Percentiles rank a stretch among this genome's conserved stretches.
These are phyloP conservation scores for Drosophila kanekoi DNA, from an alignment of 2,888 invertebrate genomes.

Conservation along the genomic window DNA sequence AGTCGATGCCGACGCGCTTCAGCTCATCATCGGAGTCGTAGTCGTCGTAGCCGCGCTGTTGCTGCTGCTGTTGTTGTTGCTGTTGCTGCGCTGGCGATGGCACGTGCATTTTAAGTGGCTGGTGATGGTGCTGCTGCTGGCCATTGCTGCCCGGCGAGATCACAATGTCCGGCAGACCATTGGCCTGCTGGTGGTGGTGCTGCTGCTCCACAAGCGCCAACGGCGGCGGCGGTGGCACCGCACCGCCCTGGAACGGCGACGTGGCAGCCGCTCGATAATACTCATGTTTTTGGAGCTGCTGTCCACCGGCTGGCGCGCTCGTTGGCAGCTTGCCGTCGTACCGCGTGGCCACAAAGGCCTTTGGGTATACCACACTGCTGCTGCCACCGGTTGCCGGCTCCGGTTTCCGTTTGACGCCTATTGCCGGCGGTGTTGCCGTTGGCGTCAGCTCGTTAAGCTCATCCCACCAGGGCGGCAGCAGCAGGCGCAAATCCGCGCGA, in stretches of 20 bases:
- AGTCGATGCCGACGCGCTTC: conserved; percentile 92
- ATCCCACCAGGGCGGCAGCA: conserved; percentile 98
- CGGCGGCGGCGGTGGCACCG: conserved; percentile 55
- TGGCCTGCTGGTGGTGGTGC: conserved; percentile 50
- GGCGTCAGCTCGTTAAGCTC: conserved; percentile 91
- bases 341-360: conserved; percentile 78
- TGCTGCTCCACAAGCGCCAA: conserved; percentile 51
- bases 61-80: conserved; percentile 84
- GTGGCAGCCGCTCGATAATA: conserved; percentile 87
- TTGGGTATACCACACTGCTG: conserved; percentile 62
- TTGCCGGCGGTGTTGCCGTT: conserved; percentile 28
- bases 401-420: conserved; percentile 37
- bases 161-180: conserved; percentile 82
- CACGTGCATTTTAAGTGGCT: conserved; percentile 60
- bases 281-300: conserved; percentile 82
- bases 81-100: conserved; percentile 48
- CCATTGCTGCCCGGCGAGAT: conserved; percentile 80
- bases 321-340: conserved; percentile 80
- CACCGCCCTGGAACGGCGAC: conserved; percentile 86
- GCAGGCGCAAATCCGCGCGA: conserved; percentile 94
- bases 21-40: conserved; percentile 96
- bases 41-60: conserved; percentile 89
- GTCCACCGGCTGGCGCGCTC: conserved; percentile 41
- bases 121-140: conserved; percentile 54
- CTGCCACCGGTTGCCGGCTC: conserved; percentile 34